phyloP scores from a whole-genome alignment of 2,888 invertebrate species.

The Erebia palarica region DNA sequence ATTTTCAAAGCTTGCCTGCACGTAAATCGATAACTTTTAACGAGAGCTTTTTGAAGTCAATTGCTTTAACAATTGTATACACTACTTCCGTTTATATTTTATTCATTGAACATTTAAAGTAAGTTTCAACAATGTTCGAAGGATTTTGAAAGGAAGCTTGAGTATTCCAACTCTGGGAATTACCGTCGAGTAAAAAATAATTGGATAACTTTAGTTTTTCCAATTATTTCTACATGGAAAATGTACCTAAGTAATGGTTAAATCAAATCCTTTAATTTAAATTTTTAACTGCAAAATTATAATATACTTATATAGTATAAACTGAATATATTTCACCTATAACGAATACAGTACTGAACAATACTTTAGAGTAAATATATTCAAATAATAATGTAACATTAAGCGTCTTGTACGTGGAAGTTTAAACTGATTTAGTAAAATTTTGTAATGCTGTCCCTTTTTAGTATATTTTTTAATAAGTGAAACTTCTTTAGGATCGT shows the following conservation, averaged over 20 bases:
- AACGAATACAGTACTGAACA: too few relatives aligned
- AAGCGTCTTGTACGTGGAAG: too few relatives aligned
- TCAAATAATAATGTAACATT: too few relatives aligned
- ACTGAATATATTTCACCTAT: too few relatives aligned
- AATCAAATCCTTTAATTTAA: too few relatives aligned
- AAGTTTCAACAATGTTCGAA: neutral
- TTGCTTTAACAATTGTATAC: constrained; percentile 18
- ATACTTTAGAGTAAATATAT: too few relatives aligned
- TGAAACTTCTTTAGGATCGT: too few relatives aligned
- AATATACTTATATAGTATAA: too few relatives aligned
- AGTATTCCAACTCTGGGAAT: neutral
- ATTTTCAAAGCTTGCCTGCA: neutral
- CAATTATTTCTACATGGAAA: neutral
- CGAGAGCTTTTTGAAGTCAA: constrained; percentile 19
- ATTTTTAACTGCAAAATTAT: neutral
- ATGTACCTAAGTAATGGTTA: neutral
- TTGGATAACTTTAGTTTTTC: constrained; percentile 1
- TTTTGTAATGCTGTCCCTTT: too few relatives aligned
- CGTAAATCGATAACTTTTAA: constrained; percentile 19
- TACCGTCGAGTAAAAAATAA: neutral
- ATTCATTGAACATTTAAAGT: constrained; percentile 19
- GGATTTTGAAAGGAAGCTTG: neutral
- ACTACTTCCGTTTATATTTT: constrained; percentile 17
- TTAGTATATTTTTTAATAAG: too few relatives aligned
- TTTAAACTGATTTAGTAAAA: too few relatives aligned